Evolutionary conservation across 2,888 invertebrate species (phyloP).

Genomic region (Eustalomyia histrio): DNA sequence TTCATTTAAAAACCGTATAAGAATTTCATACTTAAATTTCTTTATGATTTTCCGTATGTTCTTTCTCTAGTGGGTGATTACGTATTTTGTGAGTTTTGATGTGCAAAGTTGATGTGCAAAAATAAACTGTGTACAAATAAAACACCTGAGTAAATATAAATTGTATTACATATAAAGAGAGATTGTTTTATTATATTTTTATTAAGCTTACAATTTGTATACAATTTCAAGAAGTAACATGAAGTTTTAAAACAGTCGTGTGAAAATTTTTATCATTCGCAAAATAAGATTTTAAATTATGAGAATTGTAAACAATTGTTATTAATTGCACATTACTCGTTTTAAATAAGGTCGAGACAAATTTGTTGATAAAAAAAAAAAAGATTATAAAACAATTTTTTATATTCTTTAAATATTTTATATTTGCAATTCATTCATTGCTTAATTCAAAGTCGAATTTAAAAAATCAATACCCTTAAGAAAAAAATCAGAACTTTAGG

Average conservation of each 20-base stretch:
- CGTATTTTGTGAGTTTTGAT: conserved; percentile 42
- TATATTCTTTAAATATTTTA: not conserved
- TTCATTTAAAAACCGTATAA: conserved; percentile 42
- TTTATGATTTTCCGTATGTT: conserved; percentile 15
- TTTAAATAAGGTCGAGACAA: conserved; percentile 14
- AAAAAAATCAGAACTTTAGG: no score
- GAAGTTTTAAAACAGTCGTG: conserved; percentile 44
- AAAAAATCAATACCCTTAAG: not conserved
- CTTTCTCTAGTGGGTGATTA: conserved; percentile 56
- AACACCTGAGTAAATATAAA: conserved; percentile 60
- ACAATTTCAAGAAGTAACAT: conserved; percentile 17
- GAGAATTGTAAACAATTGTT: conserved; percentile 53
- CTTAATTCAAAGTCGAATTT: not conserved
- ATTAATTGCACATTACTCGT: not conserved
- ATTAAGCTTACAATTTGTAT: conserved; percentile 32
- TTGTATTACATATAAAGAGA: conserved; percentile 53
- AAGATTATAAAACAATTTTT: conserved; percentile 15
- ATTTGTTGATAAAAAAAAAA: conserved; percentile 21
- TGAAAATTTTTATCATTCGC: conserved; percentile 54
- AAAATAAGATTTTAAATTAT: conserved; percentile 32
- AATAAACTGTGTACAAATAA: conserved; percentile 2
- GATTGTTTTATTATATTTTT: conserved; percentile 54
- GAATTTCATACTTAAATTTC: conserved; percentile 45
- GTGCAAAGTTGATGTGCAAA: conserved; percentile 4
- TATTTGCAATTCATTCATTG: not conserved